A percentile compares a stretch with the other conserved stretches of the same genome.
phyloP scores from a whole-genome alignment of 2,797 vertebrate genomes.

The Austrolebias charrua region DNA sequence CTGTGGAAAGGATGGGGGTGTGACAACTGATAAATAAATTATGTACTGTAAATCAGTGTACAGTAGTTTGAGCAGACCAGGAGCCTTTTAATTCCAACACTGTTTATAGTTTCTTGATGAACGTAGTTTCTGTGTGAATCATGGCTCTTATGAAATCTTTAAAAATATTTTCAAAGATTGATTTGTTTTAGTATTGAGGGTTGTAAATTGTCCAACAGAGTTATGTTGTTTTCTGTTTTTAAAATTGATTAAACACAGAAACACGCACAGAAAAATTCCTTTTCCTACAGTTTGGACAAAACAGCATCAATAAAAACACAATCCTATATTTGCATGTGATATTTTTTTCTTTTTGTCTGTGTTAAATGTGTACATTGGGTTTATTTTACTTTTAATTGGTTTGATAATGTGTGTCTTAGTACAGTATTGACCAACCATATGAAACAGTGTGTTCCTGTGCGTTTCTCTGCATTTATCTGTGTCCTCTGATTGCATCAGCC shows the following conservation, averaged over 20 bases:
- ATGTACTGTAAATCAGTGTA: neutral
- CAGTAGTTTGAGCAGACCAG: slow-evolving; percentile 5
- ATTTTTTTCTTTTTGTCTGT: slow-evolving; percentile 8
- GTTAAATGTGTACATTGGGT: neutral
- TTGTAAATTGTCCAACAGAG: neutral
- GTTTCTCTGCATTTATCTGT: slow-evolving; percentile 24
- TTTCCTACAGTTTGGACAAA: neutral
- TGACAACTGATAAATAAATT: slow-evolving; percentile 31
- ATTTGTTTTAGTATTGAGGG: neutral
- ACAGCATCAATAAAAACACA: neutral
- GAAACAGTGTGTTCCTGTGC: slow-evolving; percentile 19
- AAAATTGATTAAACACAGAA: neutral
- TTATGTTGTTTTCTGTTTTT: neutral
- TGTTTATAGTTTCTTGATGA: neutral
- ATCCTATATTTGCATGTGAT: neutral
- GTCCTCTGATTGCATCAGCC: slow-evolving; percentile 69
- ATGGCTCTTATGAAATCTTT: neutral
- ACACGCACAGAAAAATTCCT: neutral
- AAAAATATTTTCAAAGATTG: neutral
- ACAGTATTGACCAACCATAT: slow-evolving; percentile 12
- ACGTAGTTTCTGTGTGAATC: neutral
- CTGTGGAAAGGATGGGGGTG: slow-evolving; percentile 3
- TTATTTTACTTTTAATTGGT: neutral
- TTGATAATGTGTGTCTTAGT: neutral
- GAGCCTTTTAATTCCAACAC: neutral